Evolutionary conservation across 92 coral and sea anemone species (phyloP), one percentile per base, ranked within the genome.

Genomic region (Phenganax subtilis): DNA sequence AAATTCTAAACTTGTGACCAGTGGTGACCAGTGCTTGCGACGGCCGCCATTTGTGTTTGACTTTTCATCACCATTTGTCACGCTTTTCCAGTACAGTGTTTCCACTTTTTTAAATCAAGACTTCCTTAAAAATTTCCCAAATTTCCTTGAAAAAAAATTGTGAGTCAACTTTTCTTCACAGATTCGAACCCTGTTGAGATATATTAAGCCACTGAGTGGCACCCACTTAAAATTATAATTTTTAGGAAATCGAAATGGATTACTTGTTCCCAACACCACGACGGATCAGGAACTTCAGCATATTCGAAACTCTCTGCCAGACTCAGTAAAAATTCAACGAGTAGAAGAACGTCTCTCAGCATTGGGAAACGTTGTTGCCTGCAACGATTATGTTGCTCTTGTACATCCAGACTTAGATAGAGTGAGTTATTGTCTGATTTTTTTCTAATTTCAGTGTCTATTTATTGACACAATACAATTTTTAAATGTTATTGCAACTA

Each of bases 271-370:
- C 25, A 96, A 68, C 55, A 96, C 99, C 51, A 96, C 99, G 72
- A 96, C 99, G 79, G 99, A 96, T 85, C 99, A 96, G 99, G 99
- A 96, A 82, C 88, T 94, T 37, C 98, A 94, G 69, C 89, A 88
- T 65, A 90, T 94, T 64, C 86, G 97, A 65, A 94, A 94, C 81
- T 85, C 90, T 53, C 87, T 94, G 8, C 96, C 98, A 57, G 91
- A 89, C 54, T 60, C 84, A 16, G 98, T 94, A 70, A 94, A 90
- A 80, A 92, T 94, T 51, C 91, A 92, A 62, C 85, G 98, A 89
- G 98, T 94, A 20, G 98, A 94, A 72, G 98, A 94, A 81, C 87
- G 98, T 61, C 90, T 92, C 12, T 94, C 98, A 0, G 98, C 98
- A 44, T 86, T 94, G 25, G 98, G 98, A 30, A 94, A 94, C 86